Evolutionary conservation across 1,140 invertebrate species (phyloP), one percentile per base, ranked within the genome.

Genomic region (Hormaphis cornu): DNA sequence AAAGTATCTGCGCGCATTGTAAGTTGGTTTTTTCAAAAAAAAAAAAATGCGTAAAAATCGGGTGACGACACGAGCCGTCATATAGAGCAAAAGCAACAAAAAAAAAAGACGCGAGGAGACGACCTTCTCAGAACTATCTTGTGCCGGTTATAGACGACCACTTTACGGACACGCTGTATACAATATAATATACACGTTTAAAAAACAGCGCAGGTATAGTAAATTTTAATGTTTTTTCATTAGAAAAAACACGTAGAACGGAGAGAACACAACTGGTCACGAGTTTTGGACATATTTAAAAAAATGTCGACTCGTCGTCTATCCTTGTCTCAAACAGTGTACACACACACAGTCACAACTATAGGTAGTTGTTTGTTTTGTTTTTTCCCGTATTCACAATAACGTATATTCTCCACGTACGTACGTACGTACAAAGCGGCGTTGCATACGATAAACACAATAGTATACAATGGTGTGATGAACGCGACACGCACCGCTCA

Each of bases 141-240:
- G n/a, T n/a, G n/a, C n/a, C n/a, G n/a, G n/a, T n/a, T n/a, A n/a
- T n/a, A n/a, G n/a, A n/a, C n/a, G n/a, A n/a, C n/a, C n/a, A 58
- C 54, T 26, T 26, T 24, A 30, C 14, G 1, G 5, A 24, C 54
- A 24, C 33, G 24, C 54, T 40, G 22, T 58, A 58, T 58, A 33
- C 9, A 35, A 56, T 56, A 56, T 37, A 37, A 56, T 58, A 58
- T n/a, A n/a, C 6, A 8, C 35, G 30, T 58, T 58, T 24, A 40
- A 58, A 58, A 58, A 58, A 40, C 54, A 24, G 54, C 40, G 10
- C 54, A 58, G 22, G 53, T 24, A 37, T 56, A 37, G 16, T 58
- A 58, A 37, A 37, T 58, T 58, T 58, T 58, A 58, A 58, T 58
- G 54, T 58, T 58, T n/a, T n/a, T 58, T 58, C 54, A 58, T 58